Conservation (phyloP, 1,140 invertebrate genomes). For the Eumeta japonica region DNA sequence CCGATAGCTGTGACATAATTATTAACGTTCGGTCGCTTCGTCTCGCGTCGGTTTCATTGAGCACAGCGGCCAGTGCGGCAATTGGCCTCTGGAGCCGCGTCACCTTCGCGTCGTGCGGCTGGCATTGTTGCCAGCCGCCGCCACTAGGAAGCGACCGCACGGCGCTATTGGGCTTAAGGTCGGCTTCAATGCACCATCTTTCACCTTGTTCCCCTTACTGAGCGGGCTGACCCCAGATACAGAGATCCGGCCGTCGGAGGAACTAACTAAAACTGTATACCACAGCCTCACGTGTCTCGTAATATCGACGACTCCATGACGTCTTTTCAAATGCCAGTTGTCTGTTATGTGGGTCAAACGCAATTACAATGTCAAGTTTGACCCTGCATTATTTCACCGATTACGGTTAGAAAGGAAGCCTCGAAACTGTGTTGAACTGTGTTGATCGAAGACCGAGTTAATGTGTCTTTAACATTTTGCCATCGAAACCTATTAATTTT, state of each 20-base stretch:
- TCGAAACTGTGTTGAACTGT: too few relatives aligned
- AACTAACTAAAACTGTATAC: constrained; percentile 12
- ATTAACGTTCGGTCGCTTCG: too few relatives aligned
- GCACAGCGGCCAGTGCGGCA: constrained; percentile 7
- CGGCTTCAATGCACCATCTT: constrained; percentile 57
- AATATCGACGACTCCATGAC: constrained; percentile 24
- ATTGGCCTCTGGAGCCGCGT: constrained; percentile 40
- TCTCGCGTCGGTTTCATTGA: too few relatives aligned
- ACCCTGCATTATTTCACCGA: constrained; percentile 28
- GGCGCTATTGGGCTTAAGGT: constrained; percentile 56
- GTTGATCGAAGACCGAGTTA: too few relatives aligned
- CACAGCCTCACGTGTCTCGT: neutral
- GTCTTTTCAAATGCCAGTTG: constrained; percentile 30
- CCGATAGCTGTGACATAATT: neutral
- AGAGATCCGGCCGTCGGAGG: constrained; percentile 29
- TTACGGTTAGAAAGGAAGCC: too few relatives aligned
- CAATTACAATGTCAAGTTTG: constrained; percentile 42
- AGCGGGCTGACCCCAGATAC: constrained; percentile 44
- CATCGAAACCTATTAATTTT: too few relatives aligned
- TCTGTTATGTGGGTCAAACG: constrained; percentile 42
- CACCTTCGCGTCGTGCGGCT: constrained; percentile 37
- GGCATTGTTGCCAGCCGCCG: constrained; percentile 48
- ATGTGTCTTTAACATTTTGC: too few relatives aligned
- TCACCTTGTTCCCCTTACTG: constrained; percentile 54
- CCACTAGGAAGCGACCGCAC: constrained; percentile 52